These are phyloP conservation scores for Yponomeuta cagnagella DNA, from an alignment of 2,888 invertebrate species.

Conservation along the genomic window DNA sequence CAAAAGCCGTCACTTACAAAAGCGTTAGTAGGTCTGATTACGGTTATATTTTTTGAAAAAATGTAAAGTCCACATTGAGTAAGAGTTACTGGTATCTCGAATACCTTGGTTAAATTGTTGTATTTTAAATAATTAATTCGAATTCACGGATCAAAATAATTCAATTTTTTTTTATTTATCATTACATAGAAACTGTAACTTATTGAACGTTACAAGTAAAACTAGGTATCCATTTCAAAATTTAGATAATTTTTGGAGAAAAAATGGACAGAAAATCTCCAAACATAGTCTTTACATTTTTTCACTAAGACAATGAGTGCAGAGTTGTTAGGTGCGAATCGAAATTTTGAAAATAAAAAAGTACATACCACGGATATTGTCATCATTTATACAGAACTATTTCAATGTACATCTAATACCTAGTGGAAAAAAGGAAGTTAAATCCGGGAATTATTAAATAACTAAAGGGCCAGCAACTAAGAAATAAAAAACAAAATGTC, in stretches of 20 bases:
- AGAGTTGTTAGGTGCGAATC: slow-evolving; percentile 49
- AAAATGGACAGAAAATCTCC: too few relatives aligned
- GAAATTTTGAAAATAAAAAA: slow-evolving; percentile 45
- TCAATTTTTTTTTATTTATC: too few relatives aligned
- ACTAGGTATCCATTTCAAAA: too few relatives aligned
- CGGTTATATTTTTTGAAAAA: slow-evolving; percentile 27
- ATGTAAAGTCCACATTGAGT: slow-evolving; percentile 24
- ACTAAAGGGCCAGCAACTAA: slow-evolving; percentile 26
- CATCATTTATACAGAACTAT: slow-evolving; percentile 8
- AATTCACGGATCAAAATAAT: neutral
- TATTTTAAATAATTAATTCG: too few relatives aligned
- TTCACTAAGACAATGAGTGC: slow-evolving; percentile 57
- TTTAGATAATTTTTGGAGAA: too few relatives aligned
- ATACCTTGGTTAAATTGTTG: too few relatives aligned
- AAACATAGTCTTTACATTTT: slow-evolving; percentile 32
- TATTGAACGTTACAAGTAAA: too few relatives aligned
- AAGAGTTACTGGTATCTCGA: too few relatives aligned
- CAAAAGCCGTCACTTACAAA: slow-evolving; percentile 15
- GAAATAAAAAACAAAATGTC: slow-evolving; percentile 64
- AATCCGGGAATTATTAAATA: neutral
- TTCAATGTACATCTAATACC: neutral
- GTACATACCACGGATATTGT: slow-evolving; percentile 50
- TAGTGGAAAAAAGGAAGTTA: slow-evolving; percentile 1
- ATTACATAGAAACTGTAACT: too few relatives aligned
- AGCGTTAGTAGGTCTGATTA: slow-evolving; percentile 20